Evolutionary conservation across 1,140 invertebrate genomes (phyloP).

Genomic region (Drosophila pruinosa): DNA sequence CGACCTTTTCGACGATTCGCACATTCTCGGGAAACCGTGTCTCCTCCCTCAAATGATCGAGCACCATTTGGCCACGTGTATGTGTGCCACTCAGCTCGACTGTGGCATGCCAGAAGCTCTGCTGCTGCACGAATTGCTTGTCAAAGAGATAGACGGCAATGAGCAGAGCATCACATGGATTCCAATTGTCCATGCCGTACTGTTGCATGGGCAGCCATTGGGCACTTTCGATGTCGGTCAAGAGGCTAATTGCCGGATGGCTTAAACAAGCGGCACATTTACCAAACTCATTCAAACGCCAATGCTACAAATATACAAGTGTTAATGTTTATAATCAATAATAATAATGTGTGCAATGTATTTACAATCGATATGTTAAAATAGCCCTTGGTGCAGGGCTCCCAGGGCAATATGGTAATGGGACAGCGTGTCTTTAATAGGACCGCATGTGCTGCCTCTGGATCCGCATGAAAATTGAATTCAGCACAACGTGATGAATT

Average conservation of each 20-base stretch:
- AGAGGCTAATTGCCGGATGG: slow-evolving; percentile 82
- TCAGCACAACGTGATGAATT: slow-evolving; percentile 88
- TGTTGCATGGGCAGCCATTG: slow-evolving; percentile 67
- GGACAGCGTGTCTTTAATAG: slow-evolving; percentile 84
- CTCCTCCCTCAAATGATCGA: slow-evolving; percentile 84
- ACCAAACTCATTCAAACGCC: slow-evolving; percentile 82
- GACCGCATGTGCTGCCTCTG: slow-evolving; percentile 90
- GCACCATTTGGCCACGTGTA: slow-evolving; percentile 86
- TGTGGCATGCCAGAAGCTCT: slow-evolving; percentile 83
- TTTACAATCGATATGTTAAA: slow-evolving; percentile 84
- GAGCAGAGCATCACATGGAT: slow-evolving; percentile 85
- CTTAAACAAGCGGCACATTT: slow-evolving; percentile 3
- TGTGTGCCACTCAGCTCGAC: slow-evolving; percentile 85
- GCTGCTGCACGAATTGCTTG: slow-evolving; percentile 65
- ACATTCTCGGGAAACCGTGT: slow-evolving; percentile 84
- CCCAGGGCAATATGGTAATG: slow-evolving; percentile 87
- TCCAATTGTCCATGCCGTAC: slow-evolving; percentile 74
- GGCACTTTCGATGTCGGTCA: slow-evolving; percentile 84
- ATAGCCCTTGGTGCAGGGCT: slow-evolving; percentile 83
- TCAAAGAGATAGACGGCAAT: slow-evolving; percentile 84
- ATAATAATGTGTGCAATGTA: neutral
- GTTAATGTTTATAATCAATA: neutral
- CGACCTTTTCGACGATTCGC: slow-evolving; percentile 84
- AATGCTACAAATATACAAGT: slow-evolving; percentile 82
- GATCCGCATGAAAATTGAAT: slow-evolving; percentile 91